phyloP scores from a whole-genome alignment of 2,797 vertebrate genomes.

The Aplochiton taeniatus region DNA sequence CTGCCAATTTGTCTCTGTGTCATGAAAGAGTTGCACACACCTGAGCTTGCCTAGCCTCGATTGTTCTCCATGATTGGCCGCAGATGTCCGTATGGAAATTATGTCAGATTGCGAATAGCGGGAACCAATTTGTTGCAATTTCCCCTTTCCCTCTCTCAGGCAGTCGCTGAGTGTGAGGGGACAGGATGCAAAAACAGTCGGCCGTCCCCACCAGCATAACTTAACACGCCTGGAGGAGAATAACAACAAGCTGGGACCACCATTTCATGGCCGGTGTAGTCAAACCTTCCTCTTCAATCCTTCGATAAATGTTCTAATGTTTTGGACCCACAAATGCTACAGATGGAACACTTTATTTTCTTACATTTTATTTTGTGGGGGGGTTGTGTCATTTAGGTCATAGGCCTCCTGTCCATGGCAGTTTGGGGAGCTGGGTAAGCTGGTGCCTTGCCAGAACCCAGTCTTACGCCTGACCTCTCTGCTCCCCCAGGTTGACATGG shows the following conservation, averaged over 20 bases:
- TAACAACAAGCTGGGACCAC: slow-evolving; percentile 16
- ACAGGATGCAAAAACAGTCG: slow-evolving; percentile 18
- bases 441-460: too few relatives aligned
- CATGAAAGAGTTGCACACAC: slow-evolving; percentile 57
- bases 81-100: slow-evolving; percentile 63
- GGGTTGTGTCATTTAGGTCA: too few relatives aligned
- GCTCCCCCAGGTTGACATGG: too few relatives aligned
- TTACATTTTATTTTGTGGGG: too few relatives aligned
- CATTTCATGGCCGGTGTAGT: not conserved
- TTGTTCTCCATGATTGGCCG: slow-evolving; percentile 55
- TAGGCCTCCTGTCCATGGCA: too few relatives aligned
- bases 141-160: slow-evolving; percentile 30
- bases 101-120: slow-evolving; percentile 42
- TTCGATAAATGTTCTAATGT: too few relatives aligned
- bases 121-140: slow-evolving; percentile 41
- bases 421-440: too few relatives aligned
- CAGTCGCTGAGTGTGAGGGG: slow-evolving; percentile 44
- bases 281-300: too few relatives aligned
- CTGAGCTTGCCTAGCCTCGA: slow-evolving; percentile 55
- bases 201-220: slow-evolving; percentile 10
- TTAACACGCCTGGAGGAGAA: slow-evolving; percentile 23
- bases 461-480: too few relatives aligned
- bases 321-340: too few relatives aligned
- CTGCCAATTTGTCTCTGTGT: slow-evolving; percentile 42
- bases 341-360: too few relatives aligned